Base-by-base conservation (phyloP, 2,113 vertebrate species). In the Isurus oxyrinchus region DNA sequence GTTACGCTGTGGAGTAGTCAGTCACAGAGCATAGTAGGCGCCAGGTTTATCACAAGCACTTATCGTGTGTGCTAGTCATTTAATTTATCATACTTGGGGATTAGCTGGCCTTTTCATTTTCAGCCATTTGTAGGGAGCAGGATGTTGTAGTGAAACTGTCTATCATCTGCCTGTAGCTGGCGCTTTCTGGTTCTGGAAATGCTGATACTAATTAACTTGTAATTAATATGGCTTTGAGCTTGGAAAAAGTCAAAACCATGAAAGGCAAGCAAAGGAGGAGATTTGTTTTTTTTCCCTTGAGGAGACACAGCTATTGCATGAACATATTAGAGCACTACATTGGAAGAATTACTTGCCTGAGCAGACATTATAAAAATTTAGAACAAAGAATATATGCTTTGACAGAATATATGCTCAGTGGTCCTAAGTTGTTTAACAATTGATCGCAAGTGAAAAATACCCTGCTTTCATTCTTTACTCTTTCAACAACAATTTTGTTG, bases 201-300 rank as follows among this genome's bases (percentile, higher is more conserved):
- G 19, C 81, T 84, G 81, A 84, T 84, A 84, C 40, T 84, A 84
- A 84, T 84, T 84, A 84, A 84, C 81, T 84, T 84, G 40, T 84
- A 84, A 84, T 84, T 84, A 84, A 44, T 84, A 84, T 5, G 40
- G 40, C 81, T 84, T 84, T 84, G 19, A 84, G 81, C 81, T 44
- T 4, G n/a, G 81, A 49, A 84, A 6, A 84, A 84, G 40, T 84
- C 40, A 84, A 44, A 84, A 21, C 4, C 40, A 84, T 84, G 40
- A 84, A 84, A 49, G 40, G 81, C n/a, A 84, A 84, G 81, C 0
- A 81, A 76, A 76, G 79, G 23, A 84, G n/a, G 40, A 84, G n/a
- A 44, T 84, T 84, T 49, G 44, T 44, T 44, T 21, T 23, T 84
- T 40, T 11, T 5, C 16, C 40, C 19, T 84, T 44, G 40, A 84